Conservation (phyloP, 1,140 invertebrate species). For the Portunus trituberculatus region DNA sequence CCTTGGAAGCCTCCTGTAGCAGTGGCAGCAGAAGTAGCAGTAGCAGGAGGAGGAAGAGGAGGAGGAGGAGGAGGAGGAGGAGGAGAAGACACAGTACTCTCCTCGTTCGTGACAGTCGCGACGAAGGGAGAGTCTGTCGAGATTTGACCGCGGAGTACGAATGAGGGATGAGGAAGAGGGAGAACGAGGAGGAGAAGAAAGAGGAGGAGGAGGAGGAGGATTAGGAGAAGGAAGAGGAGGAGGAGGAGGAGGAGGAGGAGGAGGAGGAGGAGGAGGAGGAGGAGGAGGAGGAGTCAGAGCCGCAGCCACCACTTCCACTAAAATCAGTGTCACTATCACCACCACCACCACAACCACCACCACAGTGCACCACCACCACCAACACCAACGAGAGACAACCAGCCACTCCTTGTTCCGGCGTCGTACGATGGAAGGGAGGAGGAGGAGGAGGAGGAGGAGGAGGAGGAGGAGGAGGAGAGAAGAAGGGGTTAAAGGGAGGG, state of each 20-base stretch:
- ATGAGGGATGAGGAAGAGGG: background rate
- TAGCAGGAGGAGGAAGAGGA: background rate
- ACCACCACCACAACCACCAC: background rate
- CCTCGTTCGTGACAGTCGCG: background rate
- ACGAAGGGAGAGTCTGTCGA: background rate
- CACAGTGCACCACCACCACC: background rate
- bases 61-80: background rate
- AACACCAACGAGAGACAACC: background rate
- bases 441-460: background rate
- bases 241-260: conserved; percentile 5
- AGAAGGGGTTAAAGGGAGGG: background rate
- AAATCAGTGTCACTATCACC: background rate
- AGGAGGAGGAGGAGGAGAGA: conserved; percentile 2
- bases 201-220: background rate
- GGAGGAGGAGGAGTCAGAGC: background rate
- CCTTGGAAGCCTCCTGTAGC: background rate
- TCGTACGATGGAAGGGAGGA: background rate
- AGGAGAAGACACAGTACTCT: background rate
- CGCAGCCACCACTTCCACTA: background rate
- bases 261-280: background rate
- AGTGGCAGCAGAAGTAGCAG: background rate
- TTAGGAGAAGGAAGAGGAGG: background rate
- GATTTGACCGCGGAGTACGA: background rate
- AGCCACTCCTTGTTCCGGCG: conserved; percentile 16
- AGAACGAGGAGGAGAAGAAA: background rate